Evolutionary conservation across 2,113 vertebrate species (phyloP).

Genomic region (Azemiops feae): DNA sequence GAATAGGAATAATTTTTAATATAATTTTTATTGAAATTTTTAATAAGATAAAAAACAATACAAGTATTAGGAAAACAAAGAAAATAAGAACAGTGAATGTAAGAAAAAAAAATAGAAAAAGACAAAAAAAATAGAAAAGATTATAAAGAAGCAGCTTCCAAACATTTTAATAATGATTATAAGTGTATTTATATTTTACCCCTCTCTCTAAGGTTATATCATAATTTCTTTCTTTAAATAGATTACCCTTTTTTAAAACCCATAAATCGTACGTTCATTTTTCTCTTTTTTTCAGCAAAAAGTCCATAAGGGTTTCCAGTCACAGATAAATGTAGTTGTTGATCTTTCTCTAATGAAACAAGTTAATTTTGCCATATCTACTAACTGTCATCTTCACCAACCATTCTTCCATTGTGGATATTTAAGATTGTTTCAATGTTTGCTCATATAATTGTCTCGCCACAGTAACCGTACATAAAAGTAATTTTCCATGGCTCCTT

Average conservation of each 20-base stretch:
- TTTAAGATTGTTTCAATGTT: not conserved
- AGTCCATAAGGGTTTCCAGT: not conserved
- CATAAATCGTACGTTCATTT: not conserved
- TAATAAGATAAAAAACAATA: not conserved
- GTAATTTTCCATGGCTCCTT: not conserved
- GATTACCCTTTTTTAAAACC: not conserved
- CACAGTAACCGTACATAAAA: not conserved
- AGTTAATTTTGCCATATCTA: not conserved
- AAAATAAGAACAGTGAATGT: not conserved
- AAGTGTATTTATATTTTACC: not conserved
- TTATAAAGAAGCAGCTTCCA: not conserved
- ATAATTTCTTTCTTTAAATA: not conserved
- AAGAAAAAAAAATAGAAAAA: not conserved
- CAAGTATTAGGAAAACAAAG: not conserved
- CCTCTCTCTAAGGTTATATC: not conserved
- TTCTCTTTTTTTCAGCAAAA: not conserved
- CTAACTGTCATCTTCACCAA: not conserved
- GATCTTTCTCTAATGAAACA: not conserved
- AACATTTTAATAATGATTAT: not conserved
- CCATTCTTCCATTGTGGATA: not conserved
- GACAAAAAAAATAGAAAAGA: not conserved
- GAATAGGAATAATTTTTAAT: not conserved
- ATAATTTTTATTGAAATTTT: not conserved
- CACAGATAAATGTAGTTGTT: not conserved
- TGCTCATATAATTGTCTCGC: not conserved